These are phyloP conservation scores for Melinaea menophilus DNA, from an alignment of 2,888 invertebrate genomes.

Conservation along the genomic window DNA sequence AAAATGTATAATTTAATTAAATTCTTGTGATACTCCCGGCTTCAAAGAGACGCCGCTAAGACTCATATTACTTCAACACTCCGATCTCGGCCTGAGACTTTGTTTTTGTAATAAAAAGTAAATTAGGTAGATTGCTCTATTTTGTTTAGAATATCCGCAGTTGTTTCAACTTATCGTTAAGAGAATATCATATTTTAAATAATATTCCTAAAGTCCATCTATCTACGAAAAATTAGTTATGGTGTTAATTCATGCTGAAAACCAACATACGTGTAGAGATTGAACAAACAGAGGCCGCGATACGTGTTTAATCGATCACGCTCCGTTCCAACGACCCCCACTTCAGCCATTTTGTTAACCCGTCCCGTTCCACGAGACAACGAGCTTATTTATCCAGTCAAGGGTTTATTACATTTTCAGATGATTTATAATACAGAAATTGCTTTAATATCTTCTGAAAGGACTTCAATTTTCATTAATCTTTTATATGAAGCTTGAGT, in stretches of 20 bases:
- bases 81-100: neutral
- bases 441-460: slow-evolving; percentile 8
- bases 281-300: slow-evolving; percentile 17
- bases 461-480: neutral
- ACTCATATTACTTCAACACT: neutral
- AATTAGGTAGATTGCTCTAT: too few species aligned
- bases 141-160: too few species aligned
- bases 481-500: neutral
- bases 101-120: neutral
- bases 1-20: slow-evolving; percentile 34
- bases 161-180: too few species aligned
- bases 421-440: slow-evolving; percentile 23
- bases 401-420: slow-evolving; percentile 23
- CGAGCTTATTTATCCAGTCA: slow-evolving; percentile 13
- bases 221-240: neutral
- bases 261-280: slow-evolving; percentile 8
- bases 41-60: neutral
- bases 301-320: slow-evolving; percentile 26
- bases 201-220: too few species aligned
- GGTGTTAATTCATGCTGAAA: slow-evolving; percentile 14
- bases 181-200: too few species aligned
- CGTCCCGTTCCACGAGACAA: slow-evolving; percentile 8
- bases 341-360: slow-evolving; percentile 18
- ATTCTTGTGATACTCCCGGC: slow-evolving; percentile 20
- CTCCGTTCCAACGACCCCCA: slow-evolving; percentile 23